These are phyloP conservation scores for Otis tarda DNA, from an alignment of 2,113 vertebrate genomes.

Conservation along the genomic window DNA sequence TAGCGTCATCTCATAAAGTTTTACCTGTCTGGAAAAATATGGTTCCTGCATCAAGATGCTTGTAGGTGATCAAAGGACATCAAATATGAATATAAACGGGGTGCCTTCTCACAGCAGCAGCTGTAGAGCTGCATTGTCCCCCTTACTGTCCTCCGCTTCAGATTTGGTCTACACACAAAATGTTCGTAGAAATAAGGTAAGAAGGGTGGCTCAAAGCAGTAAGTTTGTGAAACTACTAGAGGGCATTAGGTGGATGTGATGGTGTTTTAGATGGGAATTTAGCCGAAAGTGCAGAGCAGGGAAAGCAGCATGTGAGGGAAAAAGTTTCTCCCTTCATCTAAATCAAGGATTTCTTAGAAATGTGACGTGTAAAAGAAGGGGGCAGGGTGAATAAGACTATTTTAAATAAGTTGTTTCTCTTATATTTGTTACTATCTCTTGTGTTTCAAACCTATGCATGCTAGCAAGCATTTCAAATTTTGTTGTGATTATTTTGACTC, in stretches of 20 bases:
- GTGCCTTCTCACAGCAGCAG: not conserved
- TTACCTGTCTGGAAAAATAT: not conserved
- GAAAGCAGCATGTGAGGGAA: rapidly evolving
- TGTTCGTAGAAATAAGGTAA: not conserved
- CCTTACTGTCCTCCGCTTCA: not conserved
- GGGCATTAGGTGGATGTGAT: not conserved
- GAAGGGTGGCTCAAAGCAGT: not conserved
- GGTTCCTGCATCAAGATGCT: not conserved
- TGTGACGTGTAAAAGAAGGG: not conserved
- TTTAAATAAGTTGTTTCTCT: not conserved
- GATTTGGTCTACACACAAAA: not conserved
- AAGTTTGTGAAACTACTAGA: not conserved
- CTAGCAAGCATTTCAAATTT: not conserved
- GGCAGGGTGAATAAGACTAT: not conserved
- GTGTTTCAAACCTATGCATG: not conserved
- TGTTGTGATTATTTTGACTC: not conserved
- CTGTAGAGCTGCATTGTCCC: not conserved
- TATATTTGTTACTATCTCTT: not conserved
- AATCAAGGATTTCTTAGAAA: not conserved
- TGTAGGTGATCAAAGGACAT: not conserved
- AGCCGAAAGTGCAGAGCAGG: not conserved
- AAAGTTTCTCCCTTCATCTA: not conserved
- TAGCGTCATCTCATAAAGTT: not conserved
- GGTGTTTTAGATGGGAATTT: not conserved
- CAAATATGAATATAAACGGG: not conserved